phyloP scores from a whole-genome alignment of 1,140 invertebrate species.

The Drosophila pallidifrons region DNA sequence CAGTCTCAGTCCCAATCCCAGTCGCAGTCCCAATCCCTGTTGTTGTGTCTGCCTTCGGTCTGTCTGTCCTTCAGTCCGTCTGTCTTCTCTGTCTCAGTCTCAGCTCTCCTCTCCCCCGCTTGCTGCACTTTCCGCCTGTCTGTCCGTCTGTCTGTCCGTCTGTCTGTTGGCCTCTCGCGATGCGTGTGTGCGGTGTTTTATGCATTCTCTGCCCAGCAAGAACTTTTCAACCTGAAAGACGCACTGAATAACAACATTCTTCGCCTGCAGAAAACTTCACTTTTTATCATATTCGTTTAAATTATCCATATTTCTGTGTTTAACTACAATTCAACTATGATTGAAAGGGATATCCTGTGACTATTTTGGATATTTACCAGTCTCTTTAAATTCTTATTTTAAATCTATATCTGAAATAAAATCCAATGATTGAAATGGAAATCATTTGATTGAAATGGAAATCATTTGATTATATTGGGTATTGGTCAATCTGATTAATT shows the following conservation, averaged over 20 bases:
- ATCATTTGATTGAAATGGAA: no score
- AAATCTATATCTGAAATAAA: no score
- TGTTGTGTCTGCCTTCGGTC: constrained; percentile 12
- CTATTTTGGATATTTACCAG: no score
- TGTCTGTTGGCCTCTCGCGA: constrained; percentile 1
- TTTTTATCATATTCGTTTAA: neutral
- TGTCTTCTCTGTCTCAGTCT: constrained; percentile 6
- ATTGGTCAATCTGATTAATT: no score
- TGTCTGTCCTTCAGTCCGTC: constrained; percentile 4
- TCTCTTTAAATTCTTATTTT: no score
- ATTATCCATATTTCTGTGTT: neutral
- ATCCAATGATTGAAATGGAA: no score
- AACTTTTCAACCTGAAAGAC: constrained; percentile 5
- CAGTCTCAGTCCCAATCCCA: constrained; percentile 8
- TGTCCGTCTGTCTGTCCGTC: neutral
- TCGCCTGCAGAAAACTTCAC: neutral
- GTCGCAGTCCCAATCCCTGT: neutral
- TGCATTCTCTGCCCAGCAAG: constrained; percentile 14
- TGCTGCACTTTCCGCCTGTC: constrained; percentile 26
- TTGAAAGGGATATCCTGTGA: no score
- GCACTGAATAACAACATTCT: neutral
- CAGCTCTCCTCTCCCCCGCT: constrained; percentile 23
- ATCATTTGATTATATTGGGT: no score
- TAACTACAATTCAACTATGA: no score
- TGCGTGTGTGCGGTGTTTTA: constrained; percentile 24